phyloP scores from a whole-genome alignment of 2,888 invertebrate genomes.

The Callyntrura guangdongensis region DNA sequence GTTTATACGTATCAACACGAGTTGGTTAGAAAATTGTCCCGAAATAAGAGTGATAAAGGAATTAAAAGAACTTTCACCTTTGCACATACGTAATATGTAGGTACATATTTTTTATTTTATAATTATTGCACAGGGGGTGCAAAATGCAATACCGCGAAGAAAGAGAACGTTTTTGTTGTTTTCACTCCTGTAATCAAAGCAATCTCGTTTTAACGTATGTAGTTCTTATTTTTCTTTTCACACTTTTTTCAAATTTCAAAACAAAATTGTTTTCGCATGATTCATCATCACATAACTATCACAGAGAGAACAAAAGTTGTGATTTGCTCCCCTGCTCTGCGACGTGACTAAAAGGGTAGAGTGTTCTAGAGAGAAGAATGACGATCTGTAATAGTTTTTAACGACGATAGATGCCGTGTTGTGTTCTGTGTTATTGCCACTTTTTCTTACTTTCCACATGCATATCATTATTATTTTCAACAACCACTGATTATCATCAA shows the following conservation, averaged over 20 bases:
- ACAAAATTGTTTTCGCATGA: too few species aligned
- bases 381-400: too few species aligned
- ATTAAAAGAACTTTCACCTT: slow-evolving; percentile 59
- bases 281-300: too few species aligned
- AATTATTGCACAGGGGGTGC: too few species aligned
- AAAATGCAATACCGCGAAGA: neutral
- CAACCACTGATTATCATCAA: neutral
- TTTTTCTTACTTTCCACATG: neutral
- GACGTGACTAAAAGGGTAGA: neutral
- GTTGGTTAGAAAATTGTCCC: too few species aligned
- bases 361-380: too few species aligned
- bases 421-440: neutral
- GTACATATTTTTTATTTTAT: neutral
- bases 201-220: slow-evolving; percentile 44
- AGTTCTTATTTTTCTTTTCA: neutral
- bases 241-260: neutral
- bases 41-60: neutral
- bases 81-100: neutral
- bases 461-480: neutral
- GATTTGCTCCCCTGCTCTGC: too few species aligned
- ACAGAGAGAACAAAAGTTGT: neutral
- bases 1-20: too few species aligned
- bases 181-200: neutral
- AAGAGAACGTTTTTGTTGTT: neutral
- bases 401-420: slow-evolving; percentile 46